Conservation (phyloP, 2,113 vertebrate genomes). For the Gopherus evgoodei region DNA sequence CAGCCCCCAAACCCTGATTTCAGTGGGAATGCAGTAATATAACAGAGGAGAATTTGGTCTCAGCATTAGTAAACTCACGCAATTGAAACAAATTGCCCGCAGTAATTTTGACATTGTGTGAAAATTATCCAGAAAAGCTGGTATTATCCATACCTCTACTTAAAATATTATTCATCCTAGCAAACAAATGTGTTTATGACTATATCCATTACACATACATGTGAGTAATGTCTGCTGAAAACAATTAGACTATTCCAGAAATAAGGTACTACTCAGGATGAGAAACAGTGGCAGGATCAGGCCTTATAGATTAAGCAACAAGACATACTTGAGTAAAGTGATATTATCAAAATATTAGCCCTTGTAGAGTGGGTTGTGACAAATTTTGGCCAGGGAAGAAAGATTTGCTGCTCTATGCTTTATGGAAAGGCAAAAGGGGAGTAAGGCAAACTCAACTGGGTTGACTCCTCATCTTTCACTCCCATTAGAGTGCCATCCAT, state of each 20-base stretch:
- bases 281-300: not conserved
- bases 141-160: not conserved
- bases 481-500: not conserved
- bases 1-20: not conserved
- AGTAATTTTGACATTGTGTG: not conserved
- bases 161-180: not conserved
- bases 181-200: not conserved
- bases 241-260: not conserved
- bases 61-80: not conserved
- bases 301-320: not conserved
- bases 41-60: not conserved
- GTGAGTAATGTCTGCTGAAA: not conserved
- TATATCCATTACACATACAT: not conserved
- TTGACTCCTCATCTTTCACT: not conserved
- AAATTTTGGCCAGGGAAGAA: conserved; percentile 41
- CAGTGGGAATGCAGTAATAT: not conserved
- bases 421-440: conserved; percentile 27
- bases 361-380: not conserved
- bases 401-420: not conserved
- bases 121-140: conserved; percentile 19
- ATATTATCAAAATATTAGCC: conserved; percentile 15
- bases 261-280: not conserved
- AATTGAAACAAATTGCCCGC: not conserved
- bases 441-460: not conserved
- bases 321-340: not conserved